Conservation (phyloP, 2,797 vertebrate species). For the Channa striata region DNA sequence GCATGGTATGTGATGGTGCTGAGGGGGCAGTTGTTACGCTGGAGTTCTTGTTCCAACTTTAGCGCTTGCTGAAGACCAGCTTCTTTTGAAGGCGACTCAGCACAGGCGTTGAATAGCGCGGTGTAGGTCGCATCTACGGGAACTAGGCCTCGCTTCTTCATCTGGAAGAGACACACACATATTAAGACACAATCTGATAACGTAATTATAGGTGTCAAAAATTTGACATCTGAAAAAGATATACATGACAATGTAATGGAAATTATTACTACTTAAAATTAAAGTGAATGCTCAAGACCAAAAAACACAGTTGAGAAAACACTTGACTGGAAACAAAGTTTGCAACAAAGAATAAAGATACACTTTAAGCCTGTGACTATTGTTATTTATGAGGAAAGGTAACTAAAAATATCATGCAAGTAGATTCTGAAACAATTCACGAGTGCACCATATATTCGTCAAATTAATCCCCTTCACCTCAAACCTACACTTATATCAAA, state of each 20-base stretch:
- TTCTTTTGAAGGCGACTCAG: conserved; percentile 88
- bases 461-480: too few relatives aligned
- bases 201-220: not conserved
- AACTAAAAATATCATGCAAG: too few relatives aligned
- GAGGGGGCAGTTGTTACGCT: conserved; percentile 83
- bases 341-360: too few relatives aligned
- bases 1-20: conserved; percentile 91
- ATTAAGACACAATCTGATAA: not conserved
- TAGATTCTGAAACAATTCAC: too few relatives aligned
- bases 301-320: too few relatives aligned
- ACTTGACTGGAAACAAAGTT: too few relatives aligned
- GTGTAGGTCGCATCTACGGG: conserved; percentile 92
- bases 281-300: too few relatives aligned
- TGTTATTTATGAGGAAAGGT: too few relatives aligned
- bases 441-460: too few relatives aligned
- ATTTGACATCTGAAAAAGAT: not conserved
- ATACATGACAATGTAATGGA: not conserved
- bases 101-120: conserved; percentile 94
- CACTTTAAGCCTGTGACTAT: too few relatives aligned
- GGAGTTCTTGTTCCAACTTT: conserved; percentile 89
- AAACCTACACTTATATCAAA: too few relatives aligned
- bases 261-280: too few relatives aligned
- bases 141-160: conserved; percentile 92
- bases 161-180: conserved; percentile 76
- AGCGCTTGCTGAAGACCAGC: conserved; percentile 89